Evolutionary conservation across 1,140 invertebrate species (phyloP), one percentile per base, ranked within the genome.

Genomic region (Polyergus mexicanus): DNA sequence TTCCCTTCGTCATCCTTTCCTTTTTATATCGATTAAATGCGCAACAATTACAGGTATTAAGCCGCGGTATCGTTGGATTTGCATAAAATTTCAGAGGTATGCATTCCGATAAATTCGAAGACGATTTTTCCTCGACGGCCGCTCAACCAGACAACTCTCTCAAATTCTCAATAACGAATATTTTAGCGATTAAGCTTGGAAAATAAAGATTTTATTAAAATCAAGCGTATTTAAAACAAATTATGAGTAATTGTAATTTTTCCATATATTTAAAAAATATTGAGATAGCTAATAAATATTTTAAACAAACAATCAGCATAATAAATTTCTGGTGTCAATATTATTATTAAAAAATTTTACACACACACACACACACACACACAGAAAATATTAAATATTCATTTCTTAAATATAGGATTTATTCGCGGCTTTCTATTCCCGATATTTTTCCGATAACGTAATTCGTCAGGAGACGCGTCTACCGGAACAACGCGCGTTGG

Each of bases 21-120:
- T 74, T 63, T 72, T 74, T 74, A 72, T 51, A 51, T 83, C 74
- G 66, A 86, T 69, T 86, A 80, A 83, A 83, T 69, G 65, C 76
- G 28, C 62, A 66, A 80, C 62, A 65, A 69, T 85, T 85, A 78
- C 54, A 32, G 76, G 65, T 16, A 58, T 80, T 85, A 85, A 68
- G 68, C 54, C 38, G 25, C 65, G 22, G 41, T 38, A 85, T 80
- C 68, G 41, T 71, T n/a, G 75, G 41, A 80, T 83, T 80, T 85
- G 58, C 75, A 85, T 80, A 85, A 80, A 80, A 80, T 80, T 85
- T 68, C 54, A 85, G 41, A 63, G 47, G 32, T 25, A 35, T 16
- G 22, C 56, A 28, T 25, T 47, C 63, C 47, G 16, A 13, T 35
- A 47, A 25, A 81, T 71, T 71, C 25, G 51, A 66, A 47, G 47